These are phyloP conservation scores for Theristus sp. DNA, from an alignment of 2,888 invertebrate genomes.

Conservation along the genomic window DNA sequence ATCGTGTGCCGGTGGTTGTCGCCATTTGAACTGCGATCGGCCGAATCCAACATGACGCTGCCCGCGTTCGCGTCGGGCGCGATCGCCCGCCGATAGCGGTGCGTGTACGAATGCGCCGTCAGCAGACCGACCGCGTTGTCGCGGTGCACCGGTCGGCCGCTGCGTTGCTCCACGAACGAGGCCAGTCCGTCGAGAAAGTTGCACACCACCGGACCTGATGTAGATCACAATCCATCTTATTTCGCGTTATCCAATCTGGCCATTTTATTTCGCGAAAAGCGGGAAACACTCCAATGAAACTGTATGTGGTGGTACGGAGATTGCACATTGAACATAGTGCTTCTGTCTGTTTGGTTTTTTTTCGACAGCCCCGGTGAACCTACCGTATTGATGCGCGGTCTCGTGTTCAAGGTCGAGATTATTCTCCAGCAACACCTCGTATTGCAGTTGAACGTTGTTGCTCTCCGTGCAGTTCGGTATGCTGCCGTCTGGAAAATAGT, in stretches of 20 bases:
- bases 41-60: background rate
- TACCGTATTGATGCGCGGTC: slow-evolving; percentile 14
- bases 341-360: too few species aligned
- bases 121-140: slow-evolving; percentile 1
- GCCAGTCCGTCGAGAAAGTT: slow-evolving; percentile 23
- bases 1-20: too few species aligned
- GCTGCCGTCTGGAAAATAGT: slow-evolving; percentile 9
- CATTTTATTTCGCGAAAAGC: too few species aligned
- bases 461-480: slow-evolving; percentile 13
- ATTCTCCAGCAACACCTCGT: slow-evolving; percentile 11
- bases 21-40: too few species aligned
- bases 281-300: too few species aligned
- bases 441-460: slow-evolving; percentile 11
- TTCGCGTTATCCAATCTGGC: too few species aligned
- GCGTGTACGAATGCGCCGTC: slow-evolving; percentile 4
- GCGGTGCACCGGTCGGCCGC: slow-evolving; percentile 7
- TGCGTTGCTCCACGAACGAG: slow-evolving; percentile 12
- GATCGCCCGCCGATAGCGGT: background rate
- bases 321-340: too few species aligned
- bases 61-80: background rate
- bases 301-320: too few species aligned
- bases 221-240: too few species aligned
- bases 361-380: too few species aligned
- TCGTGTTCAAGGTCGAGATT: slow-evolving; percentile 12
- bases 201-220: slow-evolving; percentile 23